Evolutionary conservation across 2,797 vertebrate species (phyloP).

Genomic region (Malacoctenus gilli): DNA sequence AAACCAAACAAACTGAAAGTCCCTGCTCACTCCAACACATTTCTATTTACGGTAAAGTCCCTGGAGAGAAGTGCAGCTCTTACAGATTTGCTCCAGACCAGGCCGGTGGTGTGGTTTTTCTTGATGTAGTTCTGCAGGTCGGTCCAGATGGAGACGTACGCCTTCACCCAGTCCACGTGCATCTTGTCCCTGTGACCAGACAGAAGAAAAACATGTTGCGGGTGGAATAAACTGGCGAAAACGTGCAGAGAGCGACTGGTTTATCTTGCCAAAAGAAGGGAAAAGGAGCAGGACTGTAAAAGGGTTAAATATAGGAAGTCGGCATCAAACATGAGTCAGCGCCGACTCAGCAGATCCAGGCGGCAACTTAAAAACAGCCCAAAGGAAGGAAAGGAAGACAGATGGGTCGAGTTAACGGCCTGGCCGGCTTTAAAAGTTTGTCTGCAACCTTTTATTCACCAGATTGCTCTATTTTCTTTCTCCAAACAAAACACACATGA

Average conservation of each 20-base stretch:
- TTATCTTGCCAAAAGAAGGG: too few relatives aligned
- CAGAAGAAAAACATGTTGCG: too few relatives aligned
- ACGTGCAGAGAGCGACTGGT: not conserved
- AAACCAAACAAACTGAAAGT: too few relatives aligned
- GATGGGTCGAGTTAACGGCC: constrained; percentile 12
- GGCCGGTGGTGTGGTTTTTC: constrained; percentile 90
- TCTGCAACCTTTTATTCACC: too few relatives aligned
- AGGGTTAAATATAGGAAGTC: constrained; percentile 36
- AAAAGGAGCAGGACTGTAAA: not conserved
- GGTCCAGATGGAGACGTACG: constrained; percentile 91
- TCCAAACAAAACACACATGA: too few relatives aligned
- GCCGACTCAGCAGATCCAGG: constrained; percentile 38
- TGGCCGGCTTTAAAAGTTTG: not conserved
- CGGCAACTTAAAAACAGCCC: not conserved
- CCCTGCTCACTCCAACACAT: too few relatives aligned
- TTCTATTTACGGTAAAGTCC: too few relatives aligned
- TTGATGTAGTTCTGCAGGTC: constrained; percentile 94
- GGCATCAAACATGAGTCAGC: too few relatives aligned
- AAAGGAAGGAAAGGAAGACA: constrained; percentile 21
- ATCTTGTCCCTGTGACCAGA: constrained; percentile 85
- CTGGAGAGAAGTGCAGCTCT: too few relatives aligned
- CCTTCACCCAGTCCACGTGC: constrained; percentile 94
- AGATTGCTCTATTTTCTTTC: too few relatives aligned
- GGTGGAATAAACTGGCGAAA: too few relatives aligned
- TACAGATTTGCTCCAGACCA: constrained; percentile 93